phyloP scores from a whole-genome alignment of 2,888 invertebrate genomes.

The Eremobia ochroleuca region DNA sequence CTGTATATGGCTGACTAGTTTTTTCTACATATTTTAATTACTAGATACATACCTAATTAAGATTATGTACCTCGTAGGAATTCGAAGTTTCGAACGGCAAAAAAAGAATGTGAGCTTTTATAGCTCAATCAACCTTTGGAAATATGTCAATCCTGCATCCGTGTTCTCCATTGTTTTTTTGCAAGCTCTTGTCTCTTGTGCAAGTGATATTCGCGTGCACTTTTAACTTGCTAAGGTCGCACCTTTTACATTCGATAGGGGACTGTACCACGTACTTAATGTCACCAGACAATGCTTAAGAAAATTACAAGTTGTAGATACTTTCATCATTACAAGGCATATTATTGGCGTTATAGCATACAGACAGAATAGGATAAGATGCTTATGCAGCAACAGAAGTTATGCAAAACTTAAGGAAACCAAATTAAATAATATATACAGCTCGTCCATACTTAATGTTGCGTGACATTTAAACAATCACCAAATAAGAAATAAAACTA shows the following conservation, averaged over 20 bases:
- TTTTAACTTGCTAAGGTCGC: slow-evolving; percentile 61
- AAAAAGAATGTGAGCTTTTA: slow-evolving; percentile 30
- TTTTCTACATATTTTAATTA: slow-evolving; percentile 17
- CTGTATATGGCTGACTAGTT: slow-evolving; percentile 22
- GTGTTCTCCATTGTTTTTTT: slow-evolving; percentile 49
- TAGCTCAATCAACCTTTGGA: slow-evolving; percentile 55
- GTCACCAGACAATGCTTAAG: slow-evolving; percentile 23
- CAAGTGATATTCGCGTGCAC: slow-evolving; percentile 48
- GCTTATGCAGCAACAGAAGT: slow-evolving; percentile 14
- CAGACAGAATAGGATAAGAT: neutral
- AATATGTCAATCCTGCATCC: slow-evolving; percentile 61
- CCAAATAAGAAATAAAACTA: slow-evolving; percentile 28
- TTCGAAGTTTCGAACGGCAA: slow-evolving; percentile 22
- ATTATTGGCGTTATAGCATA: neutral
- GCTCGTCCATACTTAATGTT: slow-evolving; percentile 22
- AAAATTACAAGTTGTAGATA: neutral
- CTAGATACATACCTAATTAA: neutral
- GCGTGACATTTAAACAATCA: slow-evolving; percentile 54
- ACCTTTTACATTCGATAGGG: slow-evolving; percentile 53
- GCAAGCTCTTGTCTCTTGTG: slow-evolving; percentile 30
- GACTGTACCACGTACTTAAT: slow-evolving; percentile 43
- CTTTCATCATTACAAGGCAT: neutral
- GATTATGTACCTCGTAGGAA: slow-evolving; percentile 17
- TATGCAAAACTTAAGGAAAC: slow-evolving; percentile 40
- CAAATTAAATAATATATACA: slow-evolving; percentile 24